phyloP scores from a whole-genome alignment of 2,113 vertebrate genomes.

The Donacobius atricapilla region DNA sequence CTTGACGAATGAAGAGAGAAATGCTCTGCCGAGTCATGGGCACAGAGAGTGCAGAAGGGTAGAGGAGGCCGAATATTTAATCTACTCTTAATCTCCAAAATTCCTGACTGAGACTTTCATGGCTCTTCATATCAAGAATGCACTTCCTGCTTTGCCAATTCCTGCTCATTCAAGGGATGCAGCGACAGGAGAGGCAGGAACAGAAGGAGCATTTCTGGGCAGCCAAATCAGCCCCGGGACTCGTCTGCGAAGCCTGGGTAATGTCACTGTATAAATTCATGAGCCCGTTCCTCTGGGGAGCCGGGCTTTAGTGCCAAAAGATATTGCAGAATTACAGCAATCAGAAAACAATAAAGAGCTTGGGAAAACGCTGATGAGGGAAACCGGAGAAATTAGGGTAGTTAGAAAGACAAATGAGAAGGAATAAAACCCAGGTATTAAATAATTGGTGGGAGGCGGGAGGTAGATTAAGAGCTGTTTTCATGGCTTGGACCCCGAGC shows the following conservation, averaged over 20 bases:
- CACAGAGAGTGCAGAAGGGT: background rate
- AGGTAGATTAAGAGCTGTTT: constrained; percentile 25
- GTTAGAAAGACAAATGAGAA: constrained; percentile 45
- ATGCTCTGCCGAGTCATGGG: background rate
- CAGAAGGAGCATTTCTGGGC: constrained; percentile 27
- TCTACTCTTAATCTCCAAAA: background rate
- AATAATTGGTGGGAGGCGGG: constrained; percentile 26
- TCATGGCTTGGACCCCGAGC: background rate
- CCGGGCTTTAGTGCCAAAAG: background rate
- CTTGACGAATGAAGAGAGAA: background rate
- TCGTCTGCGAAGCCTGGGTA: background rate
- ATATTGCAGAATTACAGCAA: constrained; percentile 39
- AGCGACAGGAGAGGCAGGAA: background rate
- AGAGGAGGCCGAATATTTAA: background rate
- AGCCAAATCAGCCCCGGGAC: background rate
- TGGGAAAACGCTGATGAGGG: constrained; percentile 44
- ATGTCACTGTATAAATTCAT: constrained; percentile 59
- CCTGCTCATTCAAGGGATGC: background rate
- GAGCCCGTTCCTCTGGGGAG: constrained; percentile 44
- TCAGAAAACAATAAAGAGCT: constrained; percentile 59
- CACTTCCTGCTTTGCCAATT: background rate
- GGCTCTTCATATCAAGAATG: background rate
- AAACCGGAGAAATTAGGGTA: constrained; percentile 14
- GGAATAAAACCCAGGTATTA: constrained; percentile 42
- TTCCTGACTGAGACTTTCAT: background rate